Evolutionary conservation across 2,888 invertebrate species (phyloP), one percentile per base, ranked within the genome.

Genomic region (Cosmia trapezina): DNA sequence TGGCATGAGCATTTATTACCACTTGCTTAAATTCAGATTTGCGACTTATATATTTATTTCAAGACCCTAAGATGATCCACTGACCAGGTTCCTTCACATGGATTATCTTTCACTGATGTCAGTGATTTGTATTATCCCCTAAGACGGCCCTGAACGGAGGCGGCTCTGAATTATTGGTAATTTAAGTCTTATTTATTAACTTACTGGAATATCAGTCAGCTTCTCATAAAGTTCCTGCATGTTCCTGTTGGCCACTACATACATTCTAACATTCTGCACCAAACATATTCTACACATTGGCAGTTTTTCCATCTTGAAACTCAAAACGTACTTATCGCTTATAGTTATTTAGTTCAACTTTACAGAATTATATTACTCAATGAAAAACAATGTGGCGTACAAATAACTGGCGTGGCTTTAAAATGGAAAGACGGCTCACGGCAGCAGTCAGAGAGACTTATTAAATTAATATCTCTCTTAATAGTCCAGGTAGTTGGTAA

Each of bases 221-320:
- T 57, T 57, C 57, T 33, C 19, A 33, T 57, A 57, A 0, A 57
- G 33, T 3, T 33, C 6, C 0, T 19, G 57, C 5, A 57, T 11
- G 19, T 57, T 57, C 19, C 19, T 57, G 33, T 57, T 19, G 1
- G 11, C 19, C 19, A 57, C 11, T 11, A 33, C 0, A 19, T 11
- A 33, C 57, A 57, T 57, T 5, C 19, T 19, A 19, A 33, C 57
- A 33, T 57, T 57, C 33, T 33, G 11, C 57, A 33, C 57, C 19
- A 57, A 33, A 57, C 57, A 57, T 57, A 57, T 57, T 33, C 57
- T 57, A 33, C 57, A 57, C 9, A 57, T 33, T 57, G 57, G 33
- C 19, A 57, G 57, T 11, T 57, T 57, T 57, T 57, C 57, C 57
- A 57, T 57, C 3, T 57, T 57, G 19, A 5, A 33, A 33, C 11